A percentile compares a stretch with the other conserved stretches of the same genome.
Conservation (phyloP, 1,140 invertebrate species). For the Cydia pomonella region DNA sequence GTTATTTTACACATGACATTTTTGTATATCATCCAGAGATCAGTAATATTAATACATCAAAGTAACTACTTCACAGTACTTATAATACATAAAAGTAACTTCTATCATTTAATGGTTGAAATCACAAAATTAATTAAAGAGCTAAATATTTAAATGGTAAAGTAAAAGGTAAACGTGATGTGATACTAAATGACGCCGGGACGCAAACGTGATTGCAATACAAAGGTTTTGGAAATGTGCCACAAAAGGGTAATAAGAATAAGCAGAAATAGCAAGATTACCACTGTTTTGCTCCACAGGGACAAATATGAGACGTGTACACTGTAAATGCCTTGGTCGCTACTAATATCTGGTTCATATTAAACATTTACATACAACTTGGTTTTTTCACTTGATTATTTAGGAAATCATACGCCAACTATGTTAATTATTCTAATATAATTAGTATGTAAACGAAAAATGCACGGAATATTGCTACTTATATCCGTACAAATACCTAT, state of each 20-base stretch:
- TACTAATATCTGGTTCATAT: not conserved
- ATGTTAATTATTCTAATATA: not conserved
- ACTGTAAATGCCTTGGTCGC: not conserved
- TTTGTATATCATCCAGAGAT: not conserved
- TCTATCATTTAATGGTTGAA: not conserved
- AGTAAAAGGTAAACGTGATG: constrained; percentile 11
- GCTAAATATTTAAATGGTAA: not conserved
- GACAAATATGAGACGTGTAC: not conserved
- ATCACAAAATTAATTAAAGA: constrained; percentile 9
- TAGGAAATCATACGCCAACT: too few species aligned
- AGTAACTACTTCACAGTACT: not conserved
- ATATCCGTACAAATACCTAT: too few species aligned
- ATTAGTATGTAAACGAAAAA: not conserved
- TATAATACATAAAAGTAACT: not conserved
- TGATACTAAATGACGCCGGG: not conserved
- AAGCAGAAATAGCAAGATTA: constrained; percentile 7
- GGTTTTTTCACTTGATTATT: too few species aligned
- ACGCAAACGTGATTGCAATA: constrained; percentile 19
- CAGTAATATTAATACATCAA: not conserved
- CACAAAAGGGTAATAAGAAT: not conserved
- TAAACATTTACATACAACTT: not conserved
- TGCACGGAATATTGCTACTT: too few species aligned
- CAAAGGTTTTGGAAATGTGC: constrained; percentile 5
- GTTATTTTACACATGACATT: too few species aligned
- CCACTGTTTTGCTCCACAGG: not conserved